phyloP scores from a whole-genome alignment of 2,888 invertebrate genomes.

The Cerastis leucographa region DNA sequence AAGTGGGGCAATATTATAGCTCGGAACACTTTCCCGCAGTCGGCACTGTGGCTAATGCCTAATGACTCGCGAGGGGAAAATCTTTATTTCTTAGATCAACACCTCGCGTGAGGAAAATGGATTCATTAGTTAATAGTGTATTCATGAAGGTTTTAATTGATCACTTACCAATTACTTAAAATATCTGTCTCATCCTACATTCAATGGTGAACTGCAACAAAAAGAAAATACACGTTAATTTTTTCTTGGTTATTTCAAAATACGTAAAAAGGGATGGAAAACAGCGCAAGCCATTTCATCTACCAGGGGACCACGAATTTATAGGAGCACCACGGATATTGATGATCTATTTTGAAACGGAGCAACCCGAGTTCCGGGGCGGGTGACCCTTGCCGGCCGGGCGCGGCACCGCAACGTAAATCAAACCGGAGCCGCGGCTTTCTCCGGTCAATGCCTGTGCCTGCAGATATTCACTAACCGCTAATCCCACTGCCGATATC shows the following conservation, averaged over 20 bases:
- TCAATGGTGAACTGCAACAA: constrained; percentile 78
- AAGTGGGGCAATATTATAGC: constrained; percentile 24
- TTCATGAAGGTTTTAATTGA: neutral
- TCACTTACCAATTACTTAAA: constrained; percentile 77
- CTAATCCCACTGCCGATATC: constrained; percentile 38
- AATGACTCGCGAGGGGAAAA: constrained; percentile 25
- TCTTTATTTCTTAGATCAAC: constrained; percentile 14
- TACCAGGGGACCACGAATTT: constrained; percentile 1
- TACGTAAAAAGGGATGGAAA: neutral
- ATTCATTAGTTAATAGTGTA: neutral
- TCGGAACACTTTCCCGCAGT: constrained; percentile 51
- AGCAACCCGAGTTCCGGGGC: constrained; percentile 43
- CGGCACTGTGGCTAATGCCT: constrained; percentile 36
- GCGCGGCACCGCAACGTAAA: constrained; percentile 49
- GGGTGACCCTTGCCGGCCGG: constrained; percentile 44
- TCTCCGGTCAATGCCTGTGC: constrained; percentile 68
- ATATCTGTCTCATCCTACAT: constrained; percentile 73
- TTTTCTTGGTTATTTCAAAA: neutral
- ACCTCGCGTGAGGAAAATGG: neutral
- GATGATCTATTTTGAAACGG: constrained; percentile 24
- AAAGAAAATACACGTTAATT: constrained; percentile 47
- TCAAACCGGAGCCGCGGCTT: constrained; percentile 61
- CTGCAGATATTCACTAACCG: constrained; percentile 50
- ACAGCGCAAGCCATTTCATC: neutral
- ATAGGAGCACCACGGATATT: neutral